A percentile compares a stretch with the other conserved stretches of the same genome.
Evolutionary conservation across 2,113 vertebrate species (phyloP).

Genomic region (Erythrolamprus reginae): DNA sequence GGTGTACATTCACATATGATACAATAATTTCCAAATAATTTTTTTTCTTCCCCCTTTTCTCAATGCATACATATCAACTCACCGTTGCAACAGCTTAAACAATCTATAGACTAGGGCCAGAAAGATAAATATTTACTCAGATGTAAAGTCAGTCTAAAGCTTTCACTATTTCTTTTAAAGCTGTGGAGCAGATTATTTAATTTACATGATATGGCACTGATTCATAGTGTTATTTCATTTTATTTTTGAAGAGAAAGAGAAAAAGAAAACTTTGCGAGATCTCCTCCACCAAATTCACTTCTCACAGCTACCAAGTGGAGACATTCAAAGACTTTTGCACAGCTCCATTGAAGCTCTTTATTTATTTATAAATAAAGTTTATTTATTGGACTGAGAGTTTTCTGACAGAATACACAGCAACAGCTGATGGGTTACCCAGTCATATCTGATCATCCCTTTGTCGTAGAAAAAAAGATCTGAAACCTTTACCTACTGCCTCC

Average conservation of each 20-base stretch:
- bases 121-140: not conserved
- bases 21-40: not conserved
- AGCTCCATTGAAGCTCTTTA: not conserved
- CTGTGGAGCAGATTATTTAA: not conserved
- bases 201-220: not conserved
- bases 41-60: not conserved
- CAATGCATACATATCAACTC: not conserved
- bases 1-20: too few relatives aligned
- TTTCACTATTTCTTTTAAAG: not conserved
- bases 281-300: not conserved
- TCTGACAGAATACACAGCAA: not conserved
- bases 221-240: not conserved
- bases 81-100: not conserved
- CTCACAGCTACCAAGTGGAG: not conserved
- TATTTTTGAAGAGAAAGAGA: not conserved
- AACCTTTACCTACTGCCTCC: conserved; percentile 85
- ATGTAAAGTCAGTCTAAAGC: not conserved
- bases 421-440: not conserved
- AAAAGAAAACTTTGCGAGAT: not conserved
- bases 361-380: not conserved
- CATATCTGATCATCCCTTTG: not conserved
- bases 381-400: not conserved
- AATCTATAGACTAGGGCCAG: not conserved
- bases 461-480: not conserved
- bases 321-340: not conserved